Evolutionary conservation across 23 tunicate genomes (phyloP), one percentile per base, ranked within the genome.

Genomic region (Ciona savignyi): DNA sequence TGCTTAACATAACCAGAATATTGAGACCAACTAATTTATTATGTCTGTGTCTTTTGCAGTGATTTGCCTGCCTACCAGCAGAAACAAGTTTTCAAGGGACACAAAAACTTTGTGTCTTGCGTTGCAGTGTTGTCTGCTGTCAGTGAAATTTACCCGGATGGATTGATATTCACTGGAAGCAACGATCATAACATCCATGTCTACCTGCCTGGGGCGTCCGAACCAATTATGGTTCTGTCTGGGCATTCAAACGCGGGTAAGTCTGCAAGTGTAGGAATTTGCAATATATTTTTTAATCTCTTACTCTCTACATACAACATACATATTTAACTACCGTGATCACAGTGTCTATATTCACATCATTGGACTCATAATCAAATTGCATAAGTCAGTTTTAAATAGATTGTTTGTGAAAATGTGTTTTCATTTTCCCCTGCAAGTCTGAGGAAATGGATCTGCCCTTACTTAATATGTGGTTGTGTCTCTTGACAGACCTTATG

Each of bases 71-170:
- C 63, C n/a, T 82, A 82, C 61, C 74, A 75, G 29, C 71, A 69
- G 67, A 33, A 33, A 15, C 65, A 35, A 51, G 49, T 69, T 32
- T 73, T 66, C 63, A 67, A 71, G 20, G 95, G 86, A 4, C 95
- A 87, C 79, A 76, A 79, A 66, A 87, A 77, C 23, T 87, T 87
- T 81, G 95, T 81, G 20, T 87, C 95, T 11, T 76, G 86, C 49
- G 69, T 87, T 20, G 79, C 75, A 21, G 78, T 80, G 32, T 11
- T 87, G 30, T 75, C 9, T 21, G 81, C 79, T 30, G 48, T 66
- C 4, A 72, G 61, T 60, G 82, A 70, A 71, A 71, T 32, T 22
- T 76, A 87, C 72, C 95, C 87, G 4, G 79, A 81, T 66, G 95
- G 95, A 3, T 73, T 87, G 62, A 65, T 87, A 0, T 81, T 81